Evolutionary conservation across 2,113 vertebrate genomes (phyloP).

Genomic region (Paratilapia polleni): DNA sequence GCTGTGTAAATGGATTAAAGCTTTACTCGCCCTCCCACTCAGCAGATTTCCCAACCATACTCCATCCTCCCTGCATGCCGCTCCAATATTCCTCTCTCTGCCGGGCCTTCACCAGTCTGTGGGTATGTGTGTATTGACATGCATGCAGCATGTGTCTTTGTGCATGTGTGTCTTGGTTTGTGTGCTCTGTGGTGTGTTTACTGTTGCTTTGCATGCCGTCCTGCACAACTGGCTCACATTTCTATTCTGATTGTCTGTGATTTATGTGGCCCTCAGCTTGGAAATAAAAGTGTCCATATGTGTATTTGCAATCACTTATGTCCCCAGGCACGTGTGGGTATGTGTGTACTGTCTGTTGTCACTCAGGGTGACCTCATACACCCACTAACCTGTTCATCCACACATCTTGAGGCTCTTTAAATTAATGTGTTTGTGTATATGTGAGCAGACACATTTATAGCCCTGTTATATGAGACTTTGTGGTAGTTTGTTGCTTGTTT

Average conservation of each 20-base stretch:
- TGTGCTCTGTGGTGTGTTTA: neutral
- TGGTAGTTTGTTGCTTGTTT: slow-evolving; percentile 9
- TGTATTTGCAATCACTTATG: slow-evolving; percentile 17
- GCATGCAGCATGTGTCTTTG: neutral
- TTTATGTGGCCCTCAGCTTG: slow-evolving; percentile 20
- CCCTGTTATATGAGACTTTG: neutral
- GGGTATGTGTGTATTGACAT: neutral
- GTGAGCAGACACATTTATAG: neutral
- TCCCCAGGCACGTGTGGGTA: neutral
- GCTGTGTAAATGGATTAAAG: slow-evolving; percentile 51
- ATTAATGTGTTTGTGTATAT: neutral
- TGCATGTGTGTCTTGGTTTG: neutral
- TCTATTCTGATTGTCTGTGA: slow-evolving; percentile 44
- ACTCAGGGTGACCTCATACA: slow-evolving; percentile 35
- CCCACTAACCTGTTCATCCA: neutral
- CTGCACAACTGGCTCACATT: slow-evolving; percentile 8
- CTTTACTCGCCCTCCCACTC: slow-evolving; percentile 39
- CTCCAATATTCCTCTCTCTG: slow-evolving; percentile 14
- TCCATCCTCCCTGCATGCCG: slow-evolving; percentile 34
- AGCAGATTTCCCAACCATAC: slow-evolving; percentile 20
- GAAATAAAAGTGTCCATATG: slow-evolving; percentile 12
- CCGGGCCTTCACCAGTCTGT: slow-evolving; percentile 10
- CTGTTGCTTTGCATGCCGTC: neutral
- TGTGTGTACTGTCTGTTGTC: neutral
- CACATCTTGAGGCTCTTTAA: neutral